Evolutionary conservation across 2,113 vertebrate species (phyloP).

Genomic region (Labrus mixtus): DNA sequence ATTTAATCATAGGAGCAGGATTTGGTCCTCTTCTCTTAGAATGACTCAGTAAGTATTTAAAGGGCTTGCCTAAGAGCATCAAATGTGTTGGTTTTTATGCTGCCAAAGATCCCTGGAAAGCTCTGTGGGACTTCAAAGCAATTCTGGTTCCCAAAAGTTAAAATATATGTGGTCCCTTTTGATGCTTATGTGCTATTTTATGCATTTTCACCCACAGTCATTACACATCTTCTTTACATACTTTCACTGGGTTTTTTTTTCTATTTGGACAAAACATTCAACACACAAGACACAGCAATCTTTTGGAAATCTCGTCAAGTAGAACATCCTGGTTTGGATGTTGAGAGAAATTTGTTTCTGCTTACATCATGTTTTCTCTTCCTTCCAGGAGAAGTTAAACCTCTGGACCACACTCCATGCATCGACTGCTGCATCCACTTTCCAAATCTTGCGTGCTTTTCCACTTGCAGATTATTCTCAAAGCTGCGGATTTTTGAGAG

Average conservation of each 20-base stretch:
- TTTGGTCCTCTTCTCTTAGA: neutral
- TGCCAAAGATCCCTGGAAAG: too few species aligned
- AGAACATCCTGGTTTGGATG: conserved; percentile 20
- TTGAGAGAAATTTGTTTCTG: conserved; percentile 24
- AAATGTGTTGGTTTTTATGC: neutral
- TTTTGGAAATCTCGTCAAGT: conserved; percentile 9
- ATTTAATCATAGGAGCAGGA: neutral
- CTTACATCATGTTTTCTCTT: conserved; percentile 8
- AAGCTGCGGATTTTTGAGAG: conserved; percentile 27
- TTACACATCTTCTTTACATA: neutral
- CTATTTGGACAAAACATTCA: neutral
- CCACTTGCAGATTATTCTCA: conserved; percentile 25
- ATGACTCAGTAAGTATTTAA: neutral
- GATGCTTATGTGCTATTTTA: neutral
- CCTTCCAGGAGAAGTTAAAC: conserved; percentile 46
- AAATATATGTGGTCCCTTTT: neutral
- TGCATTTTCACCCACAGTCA: neutral
- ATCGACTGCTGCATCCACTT: conserved; percentile 22
- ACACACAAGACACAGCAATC: neutral
- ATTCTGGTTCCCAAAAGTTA: neutral
- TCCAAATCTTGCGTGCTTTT: conserved; percentile 41
- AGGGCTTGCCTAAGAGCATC: neutral
- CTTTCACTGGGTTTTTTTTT: neutral
- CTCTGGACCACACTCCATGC: conserved; percentile 32
- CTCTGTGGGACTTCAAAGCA: neutral